Conservation (phyloP, 2,888 invertebrate species). For the Macrosoma leucophasiata region DNA sequence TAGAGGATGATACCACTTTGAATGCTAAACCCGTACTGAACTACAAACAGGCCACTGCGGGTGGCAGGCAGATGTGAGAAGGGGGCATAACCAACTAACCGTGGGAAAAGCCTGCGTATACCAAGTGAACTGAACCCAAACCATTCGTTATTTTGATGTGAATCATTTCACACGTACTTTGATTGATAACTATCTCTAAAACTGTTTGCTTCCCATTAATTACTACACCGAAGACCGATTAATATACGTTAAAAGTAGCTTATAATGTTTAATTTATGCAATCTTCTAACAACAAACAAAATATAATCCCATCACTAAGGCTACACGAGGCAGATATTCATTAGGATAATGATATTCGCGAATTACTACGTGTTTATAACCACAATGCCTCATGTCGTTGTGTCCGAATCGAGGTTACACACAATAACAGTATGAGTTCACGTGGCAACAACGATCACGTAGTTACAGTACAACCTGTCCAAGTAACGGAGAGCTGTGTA, state of each 20-base stretch:
- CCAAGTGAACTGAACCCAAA: conserved; percentile 46
- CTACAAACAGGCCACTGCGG: conserved; percentile 48
- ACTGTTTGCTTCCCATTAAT: too few relatives aligned
- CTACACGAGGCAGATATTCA: conserved; percentile 51
- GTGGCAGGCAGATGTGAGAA: conserved; percentile 33
- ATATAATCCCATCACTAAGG: conserved; percentile 42
- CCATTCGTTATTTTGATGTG: conserved; percentile 55
- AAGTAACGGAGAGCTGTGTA: conserved; percentile 38
- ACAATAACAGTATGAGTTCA: conserved; percentile 59
- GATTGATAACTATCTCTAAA: conserved; percentile 9
- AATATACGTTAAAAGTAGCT: too few relatives aligned
- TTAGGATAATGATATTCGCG: conserved; percentile 72
- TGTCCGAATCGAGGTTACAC: conserved; percentile 73
- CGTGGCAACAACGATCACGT: conserved; percentile 69
- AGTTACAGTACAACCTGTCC: conserved; percentile 47
- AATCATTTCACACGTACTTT: conserved; percentile 39
- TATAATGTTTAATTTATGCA: too few relatives aligned
- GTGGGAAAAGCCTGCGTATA: conserved; percentile 65
- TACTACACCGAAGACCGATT: too few relatives aligned
- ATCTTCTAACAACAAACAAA: too few relatives aligned
- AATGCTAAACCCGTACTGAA: conserved; percentile 70
- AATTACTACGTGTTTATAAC: conserved; percentile 69
- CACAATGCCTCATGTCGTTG: conserved; percentile 61
- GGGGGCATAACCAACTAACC: conserved; percentile 49
- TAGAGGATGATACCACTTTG: conserved; percentile 63